Evolutionary conservation across 2,113 vertebrate genomes (phyloP).

Genomic region (Synodontis membranacea): DNA sequence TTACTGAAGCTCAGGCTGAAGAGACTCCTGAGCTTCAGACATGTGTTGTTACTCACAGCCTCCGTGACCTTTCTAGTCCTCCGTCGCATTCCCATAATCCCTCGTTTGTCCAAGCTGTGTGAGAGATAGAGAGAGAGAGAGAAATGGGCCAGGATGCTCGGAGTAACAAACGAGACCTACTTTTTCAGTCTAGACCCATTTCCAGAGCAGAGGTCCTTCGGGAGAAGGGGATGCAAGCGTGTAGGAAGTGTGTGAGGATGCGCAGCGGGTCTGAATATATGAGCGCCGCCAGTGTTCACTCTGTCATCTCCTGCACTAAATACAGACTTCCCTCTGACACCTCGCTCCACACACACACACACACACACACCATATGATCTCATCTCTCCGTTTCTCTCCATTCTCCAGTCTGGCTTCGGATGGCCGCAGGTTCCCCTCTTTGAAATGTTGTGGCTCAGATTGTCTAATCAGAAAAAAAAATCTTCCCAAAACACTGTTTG

Average conservation of each 20-base stretch:
- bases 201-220: conserved; percentile 59
- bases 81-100: conserved; percentile 11
- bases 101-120: neutral
- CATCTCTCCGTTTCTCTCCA: neutral
- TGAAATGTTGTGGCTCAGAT: neutral
- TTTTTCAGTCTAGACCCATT: conserved; percentile 63
- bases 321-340: conserved; percentile 58
- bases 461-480: neutral
- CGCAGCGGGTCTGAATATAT: conserved; percentile 62
- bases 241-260: conserved; percentile 49
- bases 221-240: conserved; percentile 13
- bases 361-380: neutral
- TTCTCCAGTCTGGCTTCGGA: conserved; percentile 33
- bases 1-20: conserved; percentile 8
- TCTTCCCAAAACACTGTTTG: neutral
- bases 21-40: neutral
- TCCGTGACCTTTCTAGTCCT: neutral
- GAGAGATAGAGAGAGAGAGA: conserved; percentile 6
- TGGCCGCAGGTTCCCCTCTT: neutral
- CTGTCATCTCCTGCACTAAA: conserved; percentile 68
- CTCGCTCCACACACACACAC: neutral
- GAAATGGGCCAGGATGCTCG: conserved; percentile 38
- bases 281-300: conserved; percentile 58
- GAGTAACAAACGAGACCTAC: conserved; percentile 68
- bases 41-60: neutral